Conservation (phyloP, 2,888 invertebrate genomes). For the Chloroclysta siterata region DNA sequence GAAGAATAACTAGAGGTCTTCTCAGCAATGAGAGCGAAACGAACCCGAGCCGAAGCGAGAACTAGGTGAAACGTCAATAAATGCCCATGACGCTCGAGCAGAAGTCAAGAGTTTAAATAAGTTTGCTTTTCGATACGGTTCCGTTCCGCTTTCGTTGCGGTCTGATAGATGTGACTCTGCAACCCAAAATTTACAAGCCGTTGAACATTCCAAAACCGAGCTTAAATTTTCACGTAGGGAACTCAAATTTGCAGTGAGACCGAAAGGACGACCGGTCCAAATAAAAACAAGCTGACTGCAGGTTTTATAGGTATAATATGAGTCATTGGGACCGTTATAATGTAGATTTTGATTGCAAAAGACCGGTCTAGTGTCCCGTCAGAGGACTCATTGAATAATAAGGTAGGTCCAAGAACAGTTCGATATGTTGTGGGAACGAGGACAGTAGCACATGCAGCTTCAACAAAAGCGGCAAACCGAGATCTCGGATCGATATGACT, state of each 20-base stretch:
- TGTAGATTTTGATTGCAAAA: constrained; percentile 1
- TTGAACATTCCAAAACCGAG: background rate
- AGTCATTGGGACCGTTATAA: constrained; percentile 5
- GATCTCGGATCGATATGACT: constrained; percentile 76
- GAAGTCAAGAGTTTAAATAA: constrained; percentile 9
- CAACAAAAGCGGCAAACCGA: constrained; percentile 75
- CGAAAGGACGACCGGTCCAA: background rate
- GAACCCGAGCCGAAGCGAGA: constrained; percentile 1
- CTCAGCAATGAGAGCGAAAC: constrained; percentile 15
- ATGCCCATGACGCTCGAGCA: background rate
- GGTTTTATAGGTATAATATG: background rate
- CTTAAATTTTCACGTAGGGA: constrained; percentile 4
- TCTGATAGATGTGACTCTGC: constrained; percentile 15
- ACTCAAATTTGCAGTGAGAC: constrained; percentile 1
- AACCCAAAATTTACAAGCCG: constrained; percentile 9
- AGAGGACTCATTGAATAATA: constrained; percentile 1
- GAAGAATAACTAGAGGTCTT: no score
- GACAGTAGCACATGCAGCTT: constrained; percentile 73
- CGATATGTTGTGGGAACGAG: constrained; percentile 36
- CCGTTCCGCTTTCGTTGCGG: constrained; percentile 13
- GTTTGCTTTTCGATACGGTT: constrained; percentile 14
- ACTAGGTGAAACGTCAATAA: constrained; percentile 1
- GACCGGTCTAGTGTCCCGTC: background rate
- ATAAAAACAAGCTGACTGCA: background rate
- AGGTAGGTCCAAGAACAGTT: constrained; percentile 7